A percentile compares a stretch with the other conserved stretches of the same genome.
Conservation (phyloP, 35 echinoderm and acorn worm genomes). For the Strongylocentrotus purpuratus region DNA sequence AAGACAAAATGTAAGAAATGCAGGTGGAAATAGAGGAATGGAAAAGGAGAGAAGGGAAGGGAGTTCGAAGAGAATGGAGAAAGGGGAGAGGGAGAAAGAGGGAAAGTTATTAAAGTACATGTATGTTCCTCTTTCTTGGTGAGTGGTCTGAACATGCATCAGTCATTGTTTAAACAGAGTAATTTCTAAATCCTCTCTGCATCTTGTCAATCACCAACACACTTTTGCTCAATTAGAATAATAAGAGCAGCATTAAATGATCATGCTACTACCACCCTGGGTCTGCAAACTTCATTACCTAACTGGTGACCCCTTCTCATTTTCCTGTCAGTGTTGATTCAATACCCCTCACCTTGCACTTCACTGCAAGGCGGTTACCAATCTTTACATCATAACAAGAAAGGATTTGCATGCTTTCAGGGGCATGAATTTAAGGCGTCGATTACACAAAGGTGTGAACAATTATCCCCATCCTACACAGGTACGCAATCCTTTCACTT, state of each 20-base stretch:
- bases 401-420: neutral
- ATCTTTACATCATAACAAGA: neutral
- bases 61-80: neutral
- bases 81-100: neutral
- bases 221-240: neutral
- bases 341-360: neutral
- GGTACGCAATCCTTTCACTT: neutral
- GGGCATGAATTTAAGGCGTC: neutral
- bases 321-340: slow-evolving; percentile 6
- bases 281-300: neutral
- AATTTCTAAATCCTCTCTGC: neutral
- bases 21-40: too few species aligned
- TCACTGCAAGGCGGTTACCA: neutral
- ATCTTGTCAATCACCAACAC: slow-evolving; percentile 10
- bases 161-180: neutral
- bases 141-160: neutral
- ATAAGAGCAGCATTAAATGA: neutral
- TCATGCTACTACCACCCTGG: neutral
- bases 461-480: neutral
- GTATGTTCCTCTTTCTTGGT: neutral
- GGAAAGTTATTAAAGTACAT: neutral
- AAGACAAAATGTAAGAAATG: too few species aligned
- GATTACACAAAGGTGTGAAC: neutral
- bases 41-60: too few species aligned
- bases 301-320: neutral